Evolutionary conservation across 2,113 vertebrate species (phyloP).

Genomic region (Narcine bancroftii): DNA sequence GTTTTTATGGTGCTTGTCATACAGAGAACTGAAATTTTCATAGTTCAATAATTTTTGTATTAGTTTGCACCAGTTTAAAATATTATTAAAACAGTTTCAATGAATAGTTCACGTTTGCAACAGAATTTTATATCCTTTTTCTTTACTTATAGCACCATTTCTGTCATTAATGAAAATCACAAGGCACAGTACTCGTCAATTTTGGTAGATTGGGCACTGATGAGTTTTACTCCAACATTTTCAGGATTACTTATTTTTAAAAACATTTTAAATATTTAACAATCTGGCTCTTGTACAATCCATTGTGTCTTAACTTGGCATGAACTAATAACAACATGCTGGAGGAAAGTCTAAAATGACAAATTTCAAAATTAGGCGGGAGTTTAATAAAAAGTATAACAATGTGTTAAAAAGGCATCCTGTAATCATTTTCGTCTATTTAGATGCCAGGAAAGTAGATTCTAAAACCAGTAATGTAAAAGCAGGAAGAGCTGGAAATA

Average conservation of each 20-base stretch:
- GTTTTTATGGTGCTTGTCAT: neutral
- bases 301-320: neutral
- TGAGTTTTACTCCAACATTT: neutral
- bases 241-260: neutral
- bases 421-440: neutral
- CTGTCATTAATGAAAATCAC: neutral
- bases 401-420: neutral
- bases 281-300: neutral
- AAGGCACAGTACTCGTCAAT: neutral
- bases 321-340: neutral
- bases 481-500: too few species aligned
- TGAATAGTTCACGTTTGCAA: neutral
- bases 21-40: neutral
- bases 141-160: neutral
- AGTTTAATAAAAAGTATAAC: neutral
- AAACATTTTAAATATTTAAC: neutral
- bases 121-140: neutral
- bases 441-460: neutral
- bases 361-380: neutral
- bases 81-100: too few species aligned
- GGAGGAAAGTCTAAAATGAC: neutral
- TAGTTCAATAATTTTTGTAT: neutral
- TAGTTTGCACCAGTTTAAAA: neutral
- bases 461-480: too few species aligned
- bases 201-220: neutral